Evolutionary conservation across 2,797 vertebrate genomes (phyloP).

Genomic region (Coregonus suidteri): DNA sequence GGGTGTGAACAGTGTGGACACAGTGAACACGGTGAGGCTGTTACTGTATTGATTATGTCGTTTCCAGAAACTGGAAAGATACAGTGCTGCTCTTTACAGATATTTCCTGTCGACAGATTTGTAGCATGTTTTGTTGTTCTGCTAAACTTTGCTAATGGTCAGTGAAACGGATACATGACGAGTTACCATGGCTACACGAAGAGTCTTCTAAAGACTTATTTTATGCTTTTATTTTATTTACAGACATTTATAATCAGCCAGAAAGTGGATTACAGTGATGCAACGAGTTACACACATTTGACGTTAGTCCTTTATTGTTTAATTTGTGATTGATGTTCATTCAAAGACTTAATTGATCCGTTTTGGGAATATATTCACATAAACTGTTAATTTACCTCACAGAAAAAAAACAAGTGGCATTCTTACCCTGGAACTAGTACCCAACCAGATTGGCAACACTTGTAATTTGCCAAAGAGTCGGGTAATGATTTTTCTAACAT

Average conservation of each 20-base stretch:
- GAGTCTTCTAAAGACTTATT: background rate
- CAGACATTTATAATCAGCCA: conserved; percentile 25
- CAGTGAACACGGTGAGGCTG: conserved; percentile 21
- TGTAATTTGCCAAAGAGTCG: conserved; percentile 9
- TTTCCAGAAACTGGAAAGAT: no score
- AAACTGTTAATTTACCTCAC: background rate
- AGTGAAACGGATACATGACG: no score
- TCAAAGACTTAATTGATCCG: background rate
- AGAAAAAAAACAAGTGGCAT: conserved; percentile 16
- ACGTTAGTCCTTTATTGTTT: conserved; percentile 18
- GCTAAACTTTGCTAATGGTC: no score
- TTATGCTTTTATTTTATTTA: background rate
- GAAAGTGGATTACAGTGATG: conserved; percentile 10
- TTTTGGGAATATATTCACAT: background rate
- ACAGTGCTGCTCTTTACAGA: no score
- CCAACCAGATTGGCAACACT: conserved; percentile 24
- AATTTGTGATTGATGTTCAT: background rate
- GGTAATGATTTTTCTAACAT: background rate
- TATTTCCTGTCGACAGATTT: no score
- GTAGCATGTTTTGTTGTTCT: no score
- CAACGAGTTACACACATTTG: conserved; percentile 6
- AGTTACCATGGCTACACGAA: background rate
- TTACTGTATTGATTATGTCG: no score
- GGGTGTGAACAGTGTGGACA: conserved; percentile 1
- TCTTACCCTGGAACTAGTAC: conserved; percentile 21